phyloP scores from a whole-genome alignment of 1,140 invertebrate species.

The Camponotus vicinus region DNA sequence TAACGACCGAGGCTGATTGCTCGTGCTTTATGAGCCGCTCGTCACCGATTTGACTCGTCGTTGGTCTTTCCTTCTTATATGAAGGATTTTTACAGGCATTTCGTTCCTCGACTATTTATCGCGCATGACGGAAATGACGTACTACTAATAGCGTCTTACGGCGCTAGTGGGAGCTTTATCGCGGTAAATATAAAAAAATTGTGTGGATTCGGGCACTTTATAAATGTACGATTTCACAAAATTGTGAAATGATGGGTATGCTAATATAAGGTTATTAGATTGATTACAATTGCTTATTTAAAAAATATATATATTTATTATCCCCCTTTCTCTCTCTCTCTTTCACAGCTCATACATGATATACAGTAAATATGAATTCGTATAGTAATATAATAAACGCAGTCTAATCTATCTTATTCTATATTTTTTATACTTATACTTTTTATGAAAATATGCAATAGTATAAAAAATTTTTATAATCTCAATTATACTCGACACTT shows the following conservation, averaged over 20 bases:
- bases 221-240: neutral
- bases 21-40: too few species aligned
- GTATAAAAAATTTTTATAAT: neutral
- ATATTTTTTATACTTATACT: neutral
- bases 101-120: neutral
- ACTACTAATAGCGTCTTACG: conserved; percentile 55
- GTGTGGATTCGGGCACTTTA: neutral
- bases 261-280: neutral
- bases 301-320: conserved; percentile 24
- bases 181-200: conserved; percentile 64
- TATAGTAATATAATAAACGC: neutral
- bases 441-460: too few species aligned
- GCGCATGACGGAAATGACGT: conserved; percentile 76
- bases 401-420: neutral
- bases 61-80: neutral
- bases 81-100: conserved; percentile 23
- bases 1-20: too few species aligned
- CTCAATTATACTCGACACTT: neutral
- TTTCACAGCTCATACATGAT: neutral
- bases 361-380: neutral
- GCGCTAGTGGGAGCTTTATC: neutral
- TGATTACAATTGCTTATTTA: conserved; percentile 1
- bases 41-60: too few species aligned
- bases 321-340: neutral
- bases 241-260: neutral